phyloP scores from a whole-genome alignment of 1,140 invertebrate genomes.

The Neodiprion virginianus region DNA sequence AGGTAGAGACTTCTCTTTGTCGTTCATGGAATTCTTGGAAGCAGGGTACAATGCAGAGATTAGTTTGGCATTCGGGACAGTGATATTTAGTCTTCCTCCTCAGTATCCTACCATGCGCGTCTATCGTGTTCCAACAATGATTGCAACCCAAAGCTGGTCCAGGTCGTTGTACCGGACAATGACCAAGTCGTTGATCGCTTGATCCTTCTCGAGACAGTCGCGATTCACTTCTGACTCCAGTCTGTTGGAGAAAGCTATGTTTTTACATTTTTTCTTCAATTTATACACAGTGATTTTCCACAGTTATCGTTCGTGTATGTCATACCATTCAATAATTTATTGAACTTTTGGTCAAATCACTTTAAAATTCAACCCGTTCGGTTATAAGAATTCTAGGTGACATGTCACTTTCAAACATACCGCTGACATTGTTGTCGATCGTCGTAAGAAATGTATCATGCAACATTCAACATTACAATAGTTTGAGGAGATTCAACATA shows the following conservation, averaged over 20 bases:
- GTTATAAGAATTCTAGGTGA: not conserved
- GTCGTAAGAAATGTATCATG: conserved; percentile 19
- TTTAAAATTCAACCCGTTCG: no score
- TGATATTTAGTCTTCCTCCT: conserved; percentile 87
- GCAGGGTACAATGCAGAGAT: conserved; percentile 85
- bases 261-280: not conserved
- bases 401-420: conserved; percentile 18
- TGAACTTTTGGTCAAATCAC: no score
- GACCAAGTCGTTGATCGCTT: conserved; percentile 60
- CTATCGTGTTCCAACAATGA: conserved; percentile 88
- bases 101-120: conserved; percentile 78
- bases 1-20: conserved; percentile 46
- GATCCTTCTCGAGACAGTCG: conserved; percentile 29
- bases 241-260: conserved; percentile 6
- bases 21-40: conserved; percentile 82
- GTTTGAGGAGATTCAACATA: no score
- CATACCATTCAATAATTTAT: no score
- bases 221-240: conserved; percentile 1
- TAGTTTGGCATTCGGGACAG: conserved; percentile 86
- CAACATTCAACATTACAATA: no score
- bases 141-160: conserved; percentile 85
- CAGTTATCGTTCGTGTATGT: no score
- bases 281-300: not conserved
- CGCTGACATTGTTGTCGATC: conserved; percentile 24
- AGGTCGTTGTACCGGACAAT: conserved; percentile 79